Evolutionary conservation across 2,113 vertebrate genomes (phyloP).

Genomic region (Pholis gunnellus): DNA sequence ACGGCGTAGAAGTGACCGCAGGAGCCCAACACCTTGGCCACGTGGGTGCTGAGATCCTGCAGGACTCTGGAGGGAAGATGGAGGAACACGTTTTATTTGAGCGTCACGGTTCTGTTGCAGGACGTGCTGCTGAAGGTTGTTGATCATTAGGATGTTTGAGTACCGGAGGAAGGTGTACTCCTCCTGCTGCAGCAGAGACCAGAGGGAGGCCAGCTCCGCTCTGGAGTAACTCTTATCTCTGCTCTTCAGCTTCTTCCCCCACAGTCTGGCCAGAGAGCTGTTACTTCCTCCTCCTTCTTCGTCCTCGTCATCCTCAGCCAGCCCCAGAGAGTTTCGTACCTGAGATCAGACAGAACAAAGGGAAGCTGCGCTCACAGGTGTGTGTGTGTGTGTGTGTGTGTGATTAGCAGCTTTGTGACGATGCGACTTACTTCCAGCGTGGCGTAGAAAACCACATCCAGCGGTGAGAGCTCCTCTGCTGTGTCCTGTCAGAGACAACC

Average conservation of each 20-base stretch:
- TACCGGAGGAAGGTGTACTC: conserved; percentile 93
- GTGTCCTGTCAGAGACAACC: conserved; percentile 56
- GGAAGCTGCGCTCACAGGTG: background rate
- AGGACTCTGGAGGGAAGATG: conserved; percentile 76
- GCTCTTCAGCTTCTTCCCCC: conserved; percentile 84
- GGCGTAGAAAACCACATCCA: conserved; percentile 90
- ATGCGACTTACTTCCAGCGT: conserved; percentile 87
- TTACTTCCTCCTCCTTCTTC: conserved; percentile 62
- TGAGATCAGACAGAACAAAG: conserved; percentile 20
- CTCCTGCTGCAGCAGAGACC: conserved; percentile 95
- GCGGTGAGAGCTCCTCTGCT: conserved; percentile 83
- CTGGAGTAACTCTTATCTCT: conserved; percentile 73
- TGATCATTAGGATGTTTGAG: no score
- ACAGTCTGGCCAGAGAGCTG: conserved; percentile 83
- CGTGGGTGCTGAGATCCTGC: conserved; percentile 91
- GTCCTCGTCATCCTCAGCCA: conserved; percentile 72
- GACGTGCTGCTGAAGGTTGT: no score
- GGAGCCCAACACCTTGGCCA: conserved; percentile 92
- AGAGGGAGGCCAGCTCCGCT: conserved; percentile 92
- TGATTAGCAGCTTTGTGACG: background rate
- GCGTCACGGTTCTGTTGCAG: no score
- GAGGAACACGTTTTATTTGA: background rate
- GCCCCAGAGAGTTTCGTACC: conserved; percentile 87
- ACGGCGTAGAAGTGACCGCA: conserved; percentile 98
- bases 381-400: no score